These are phyloP conservation scores for Lagopus muta DNA, from an alignment of 2,113 vertebrate species.

Conservation along the genomic window DNA sequence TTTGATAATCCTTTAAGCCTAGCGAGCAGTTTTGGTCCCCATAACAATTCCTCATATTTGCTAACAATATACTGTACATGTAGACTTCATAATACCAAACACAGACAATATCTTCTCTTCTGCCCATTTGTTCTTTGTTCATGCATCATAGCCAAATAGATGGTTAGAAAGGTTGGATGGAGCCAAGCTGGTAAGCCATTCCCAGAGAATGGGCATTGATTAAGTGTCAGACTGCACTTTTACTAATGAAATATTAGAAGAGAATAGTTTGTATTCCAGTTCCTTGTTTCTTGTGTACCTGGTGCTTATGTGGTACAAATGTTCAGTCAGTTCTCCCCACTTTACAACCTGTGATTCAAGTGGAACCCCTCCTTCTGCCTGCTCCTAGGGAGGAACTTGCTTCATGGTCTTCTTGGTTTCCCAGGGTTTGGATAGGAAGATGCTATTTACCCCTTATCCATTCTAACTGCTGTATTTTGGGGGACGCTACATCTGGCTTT, in stretches of 20 bases:
- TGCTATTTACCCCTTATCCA: background rate
- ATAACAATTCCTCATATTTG: background rate
- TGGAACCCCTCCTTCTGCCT: background rate
- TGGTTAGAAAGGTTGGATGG: background rate
- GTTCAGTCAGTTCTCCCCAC: background rate
- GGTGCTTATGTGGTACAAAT: background rate
- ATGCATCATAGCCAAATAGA: background rate
- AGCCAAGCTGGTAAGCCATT: background rate
- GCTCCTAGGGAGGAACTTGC: accelerated
- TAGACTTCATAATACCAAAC: background rate
- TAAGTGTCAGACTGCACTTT: background rate
- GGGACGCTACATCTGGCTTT: background rate
- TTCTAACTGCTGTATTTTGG: background rate
- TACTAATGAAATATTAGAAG: background rate
- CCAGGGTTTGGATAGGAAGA: background rate
- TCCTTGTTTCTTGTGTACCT: background rate
- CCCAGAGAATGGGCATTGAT: background rate
- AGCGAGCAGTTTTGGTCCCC: background rate
- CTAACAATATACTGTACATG: background rate
- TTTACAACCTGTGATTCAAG: background rate
- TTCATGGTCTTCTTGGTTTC: background rate
- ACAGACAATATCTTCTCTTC: background rate
- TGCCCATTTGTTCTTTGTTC: background rate
- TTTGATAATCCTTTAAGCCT: constrained; percentile 33
- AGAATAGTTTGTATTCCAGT: background rate